A percentile compares a stretch with the other conserved stretches of the same genome.
These are phyloP conservation scores for Dissostichus mawsoni DNA, from an alignment of 2,113 vertebrate species.

Conservation along the genomic window DNA sequence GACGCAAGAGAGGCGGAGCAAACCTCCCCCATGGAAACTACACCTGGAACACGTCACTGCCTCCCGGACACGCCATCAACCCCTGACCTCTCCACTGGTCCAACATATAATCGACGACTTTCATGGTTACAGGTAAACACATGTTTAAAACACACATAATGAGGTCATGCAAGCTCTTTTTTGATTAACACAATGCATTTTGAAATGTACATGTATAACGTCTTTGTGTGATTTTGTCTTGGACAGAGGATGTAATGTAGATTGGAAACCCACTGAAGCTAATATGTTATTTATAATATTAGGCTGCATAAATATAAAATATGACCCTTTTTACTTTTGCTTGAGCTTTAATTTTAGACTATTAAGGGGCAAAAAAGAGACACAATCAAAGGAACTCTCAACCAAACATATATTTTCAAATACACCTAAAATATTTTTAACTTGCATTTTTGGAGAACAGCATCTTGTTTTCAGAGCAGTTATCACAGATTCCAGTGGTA, in stretches of 20 bases:
- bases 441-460: neutral
- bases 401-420: neutral
- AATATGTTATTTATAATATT: too few species aligned
- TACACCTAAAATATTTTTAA: neutral
- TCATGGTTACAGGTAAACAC: conserved; percentile 86
- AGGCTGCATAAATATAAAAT: too few species aligned
- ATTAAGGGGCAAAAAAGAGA: neutral
- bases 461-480: neutral
- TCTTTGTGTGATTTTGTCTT: neutral
- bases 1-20: conserved; percentile 88
- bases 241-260: too few species aligned
- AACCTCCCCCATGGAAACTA: conserved; percentile 50
- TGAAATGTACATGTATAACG: neutral
- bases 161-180: neutral
- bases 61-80: conserved; percentile 58
- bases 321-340: neutral
- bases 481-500: too few species aligned
- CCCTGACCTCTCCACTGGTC: conserved; percentile 77
- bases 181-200: neutral
- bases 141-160: neutral
- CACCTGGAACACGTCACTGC: conserved; percentile 66
- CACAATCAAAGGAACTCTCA: neutral
- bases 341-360: neutral
- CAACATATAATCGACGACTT: conserved; percentile 87
- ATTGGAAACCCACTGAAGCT: too few species aligned